These are phyloP conservation scores for Papilio gigon DNA, from an alignment of 2,888 invertebrate genomes.

Conservation along the genomic window DNA sequence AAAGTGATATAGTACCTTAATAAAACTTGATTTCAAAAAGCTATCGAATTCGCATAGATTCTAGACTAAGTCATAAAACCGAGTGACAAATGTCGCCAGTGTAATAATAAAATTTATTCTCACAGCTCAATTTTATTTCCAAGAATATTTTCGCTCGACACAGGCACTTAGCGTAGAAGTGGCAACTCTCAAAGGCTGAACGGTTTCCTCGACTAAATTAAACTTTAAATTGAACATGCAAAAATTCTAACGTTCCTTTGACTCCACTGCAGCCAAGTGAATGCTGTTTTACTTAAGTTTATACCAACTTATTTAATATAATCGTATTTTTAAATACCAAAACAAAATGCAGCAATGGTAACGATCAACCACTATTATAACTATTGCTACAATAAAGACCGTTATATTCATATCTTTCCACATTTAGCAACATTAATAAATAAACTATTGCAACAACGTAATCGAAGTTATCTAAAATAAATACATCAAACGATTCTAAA, in stretches of 20 bases:
- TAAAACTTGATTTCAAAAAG: neutral
- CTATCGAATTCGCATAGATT: neutral
- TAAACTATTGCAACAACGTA: slow-evolving; percentile 9
- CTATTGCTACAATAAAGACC: too few species aligned
- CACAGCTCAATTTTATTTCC: neutral
- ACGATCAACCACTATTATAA: too few species aligned
- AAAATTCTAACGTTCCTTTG: slow-evolving; percentile 14
- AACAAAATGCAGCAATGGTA: neutral
- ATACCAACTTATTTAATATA: slow-evolving; percentile 2
- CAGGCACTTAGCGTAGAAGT: slow-evolving; percentile 5
- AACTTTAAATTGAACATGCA: slow-evolving; percentile 37
- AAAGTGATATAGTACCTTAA: too few species aligned
- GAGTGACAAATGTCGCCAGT: neutral
- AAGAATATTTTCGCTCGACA: slow-evolving; percentile 25
- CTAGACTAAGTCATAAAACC: neutral
- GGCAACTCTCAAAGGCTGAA: slow-evolving; percentile 22
- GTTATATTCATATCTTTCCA: neutral
- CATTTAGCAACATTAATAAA: neutral
- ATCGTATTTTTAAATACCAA: neutral
- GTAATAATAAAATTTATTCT: slow-evolving; percentile 11
- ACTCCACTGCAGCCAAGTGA: neutral
- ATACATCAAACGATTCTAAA: slow-evolving; percentile 27
- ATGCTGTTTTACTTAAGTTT: neutral
- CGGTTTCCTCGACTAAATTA: slow-evolving; percentile 32
- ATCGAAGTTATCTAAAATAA: slow-evolving; percentile 27